Evolutionary conservation across 2,113 vertebrate species (phyloP).

Genomic region (Hemibagrus wyckioides): DNA sequence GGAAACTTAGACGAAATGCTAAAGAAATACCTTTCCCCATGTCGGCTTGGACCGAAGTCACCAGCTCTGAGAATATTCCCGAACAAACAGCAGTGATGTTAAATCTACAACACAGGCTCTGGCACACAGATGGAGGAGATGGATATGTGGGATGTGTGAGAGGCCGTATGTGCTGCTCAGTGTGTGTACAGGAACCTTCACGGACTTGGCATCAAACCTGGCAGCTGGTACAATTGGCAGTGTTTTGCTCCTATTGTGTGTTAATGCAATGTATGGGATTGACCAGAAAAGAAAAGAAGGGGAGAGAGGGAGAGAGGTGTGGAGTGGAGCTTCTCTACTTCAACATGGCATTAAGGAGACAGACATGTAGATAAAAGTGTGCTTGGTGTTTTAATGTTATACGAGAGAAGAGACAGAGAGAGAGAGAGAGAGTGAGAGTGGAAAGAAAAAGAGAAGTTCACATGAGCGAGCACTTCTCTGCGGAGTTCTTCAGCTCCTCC

Average conservation of each 20-base stretch:
- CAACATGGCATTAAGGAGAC: not conserved
- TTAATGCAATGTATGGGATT: not conserved
- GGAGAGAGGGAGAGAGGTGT: not conserved
- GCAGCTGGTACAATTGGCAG: conserved; percentile 12
- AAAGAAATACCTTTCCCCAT: not conserved
- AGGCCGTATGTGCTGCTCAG: not conserved
- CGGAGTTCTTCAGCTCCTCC: conserved; percentile 94
- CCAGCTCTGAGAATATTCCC: conserved; percentile 8
- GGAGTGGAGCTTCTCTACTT: not conserved
- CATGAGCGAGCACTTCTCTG: conserved; percentile 93
- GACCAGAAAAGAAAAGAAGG: conserved; percentile 48
- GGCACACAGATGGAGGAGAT: conserved; percentile 7
- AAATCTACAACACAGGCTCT: not conserved
- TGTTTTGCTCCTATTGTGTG: conserved; percentile 16
- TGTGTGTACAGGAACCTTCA: conserved; percentile 2
- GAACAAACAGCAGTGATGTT: not conserved
- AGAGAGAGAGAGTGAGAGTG: not conserved
- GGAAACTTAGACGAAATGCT: not conserved
- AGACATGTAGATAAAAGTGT: not conserved
- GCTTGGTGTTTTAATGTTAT: not conserved
- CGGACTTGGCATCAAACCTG: conserved; percentile 25
- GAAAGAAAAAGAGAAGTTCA: conserved; percentile 67
- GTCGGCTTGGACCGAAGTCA: not conserved
- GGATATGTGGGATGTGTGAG: conserved; percentile 28
- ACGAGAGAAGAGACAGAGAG: not conserved